Conservation (phyloP, 2,888 invertebrate species). For the Xylophagus ater region DNA sequence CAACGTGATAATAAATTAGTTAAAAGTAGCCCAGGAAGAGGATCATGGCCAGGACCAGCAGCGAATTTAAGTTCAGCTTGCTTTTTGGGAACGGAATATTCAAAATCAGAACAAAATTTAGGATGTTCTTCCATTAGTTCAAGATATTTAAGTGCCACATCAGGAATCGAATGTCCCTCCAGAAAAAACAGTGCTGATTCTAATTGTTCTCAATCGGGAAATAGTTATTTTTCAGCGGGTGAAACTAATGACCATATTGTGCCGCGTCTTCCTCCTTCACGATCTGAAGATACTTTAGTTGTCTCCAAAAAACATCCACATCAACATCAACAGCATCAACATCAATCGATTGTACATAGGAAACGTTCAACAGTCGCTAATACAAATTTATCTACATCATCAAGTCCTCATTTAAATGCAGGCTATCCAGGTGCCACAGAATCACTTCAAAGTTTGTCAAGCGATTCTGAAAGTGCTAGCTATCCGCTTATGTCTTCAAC, state of each 20-base stretch:
- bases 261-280: conserved; percentile 57
- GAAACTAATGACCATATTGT: conserved; percentile 25
- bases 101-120: conserved; percentile 69
- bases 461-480: conserved; percentile 48
- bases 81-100: conserved; percentile 56
- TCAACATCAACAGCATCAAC: conserved; percentile 27
- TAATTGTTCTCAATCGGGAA: conserved; percentile 46
- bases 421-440: conserved; percentile 54
- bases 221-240: conserved; percentile 38
- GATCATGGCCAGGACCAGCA: conserved; percentile 75
- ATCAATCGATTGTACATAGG: conserved; percentile 40
- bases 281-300: conserved; percentile 66
- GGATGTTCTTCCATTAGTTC: conserved; percentile 34
- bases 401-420: conserved; percentile 56
- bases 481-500: conserved; percentile 42
- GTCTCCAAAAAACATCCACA: conserved; percentile 38
- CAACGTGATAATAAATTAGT: conserved; percentile 62
- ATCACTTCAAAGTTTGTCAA: conserved; percentile 55
- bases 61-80: conserved; percentile 39
- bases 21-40: conserved; percentile 66
- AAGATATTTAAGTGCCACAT: conserved; percentile 45
- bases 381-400: conserved; percentile 53
- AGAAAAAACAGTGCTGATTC: conserved; percentile 51
- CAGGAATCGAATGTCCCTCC: conserved; percentile 30
- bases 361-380: conserved; percentile 47